Conservation (phyloP, 2,888 invertebrate genomes). For the Philhelius pedissequus region DNA sequence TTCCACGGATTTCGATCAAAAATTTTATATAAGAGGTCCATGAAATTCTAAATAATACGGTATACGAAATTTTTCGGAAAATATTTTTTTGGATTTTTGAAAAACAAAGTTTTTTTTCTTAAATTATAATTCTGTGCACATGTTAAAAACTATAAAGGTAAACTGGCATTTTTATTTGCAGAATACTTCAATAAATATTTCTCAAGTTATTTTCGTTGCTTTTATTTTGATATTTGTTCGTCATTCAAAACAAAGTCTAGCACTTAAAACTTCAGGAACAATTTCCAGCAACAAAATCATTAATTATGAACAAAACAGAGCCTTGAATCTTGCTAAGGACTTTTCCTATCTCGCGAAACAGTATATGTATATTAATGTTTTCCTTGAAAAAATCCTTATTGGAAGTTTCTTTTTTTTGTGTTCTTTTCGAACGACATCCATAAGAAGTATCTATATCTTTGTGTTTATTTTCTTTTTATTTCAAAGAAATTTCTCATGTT, state of each 20-base stretch:
- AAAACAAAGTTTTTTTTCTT: no score
- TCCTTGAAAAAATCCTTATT: background rate
- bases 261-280: background rate
- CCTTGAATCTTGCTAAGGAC: constrained; percentile 19
- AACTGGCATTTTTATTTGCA: background rate
- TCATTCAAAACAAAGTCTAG: background rate
- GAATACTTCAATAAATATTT: background rate
- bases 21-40: no score
- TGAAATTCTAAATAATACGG: no score
- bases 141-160: background rate
- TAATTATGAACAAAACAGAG: background rate
- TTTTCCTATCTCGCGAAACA: background rate
- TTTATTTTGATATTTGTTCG: background rate
- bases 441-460: background rate
- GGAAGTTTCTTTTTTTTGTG: background rate
- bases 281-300: background rate
- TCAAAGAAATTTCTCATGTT: background rate
- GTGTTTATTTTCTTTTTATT: background rate
- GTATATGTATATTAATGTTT: background rate
- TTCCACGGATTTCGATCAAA: no score
- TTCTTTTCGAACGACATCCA: background rate
- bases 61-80: no score
- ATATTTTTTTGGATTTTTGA: no score
- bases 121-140: no score
- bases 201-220: background rate